Percentiles rank a stretch among this genome's conserved stretches.
Evolutionary conservation across 2,113 vertebrate genomes (phyloP).

Genomic region (Echinops telfairi): DNA sequence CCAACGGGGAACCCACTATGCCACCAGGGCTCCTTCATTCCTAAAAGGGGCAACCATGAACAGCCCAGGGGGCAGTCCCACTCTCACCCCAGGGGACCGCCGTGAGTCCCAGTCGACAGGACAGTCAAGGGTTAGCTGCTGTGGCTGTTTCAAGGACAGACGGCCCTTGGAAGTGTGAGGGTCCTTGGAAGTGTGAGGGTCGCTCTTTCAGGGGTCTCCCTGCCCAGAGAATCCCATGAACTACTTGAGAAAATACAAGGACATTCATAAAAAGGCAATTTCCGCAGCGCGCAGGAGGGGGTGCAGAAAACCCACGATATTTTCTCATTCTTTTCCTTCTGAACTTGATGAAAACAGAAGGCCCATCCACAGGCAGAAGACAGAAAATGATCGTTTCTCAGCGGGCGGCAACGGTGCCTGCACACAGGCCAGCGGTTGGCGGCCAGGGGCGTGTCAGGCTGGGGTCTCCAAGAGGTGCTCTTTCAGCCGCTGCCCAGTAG

Average conservation of each 20-base stretch:
- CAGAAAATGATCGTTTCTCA: constrained; percentile 58
- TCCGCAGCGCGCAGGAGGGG: constrained; percentile 59
- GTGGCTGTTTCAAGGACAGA: no score
- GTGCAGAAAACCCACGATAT: not conserved
- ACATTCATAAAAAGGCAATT: constrained; percentile 78
- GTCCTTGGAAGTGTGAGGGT: not conserved
- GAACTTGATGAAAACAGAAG: constrained; percentile 73
- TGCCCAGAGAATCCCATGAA: not conserved
- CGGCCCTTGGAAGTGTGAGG: not conserved
- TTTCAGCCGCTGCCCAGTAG: not conserved
- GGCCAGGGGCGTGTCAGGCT: not conserved
- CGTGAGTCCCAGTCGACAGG: no score
- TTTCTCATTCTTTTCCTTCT: constrained; percentile 65
- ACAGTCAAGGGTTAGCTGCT: no score
- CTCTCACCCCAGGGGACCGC: no score
- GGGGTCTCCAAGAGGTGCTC: constrained; percentile 67
- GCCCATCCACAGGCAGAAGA: constrained; percentile 53
- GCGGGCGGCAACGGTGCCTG: not conserved
- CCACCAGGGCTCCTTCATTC: no score
- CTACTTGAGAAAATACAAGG: not conserved
- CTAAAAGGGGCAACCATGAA: no score
- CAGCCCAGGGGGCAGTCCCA: no score
- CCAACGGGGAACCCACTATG: no score
- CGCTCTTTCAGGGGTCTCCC: not conserved
- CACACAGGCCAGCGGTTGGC: accelerated